Conservation (phyloP, 2,113 vertebrate genomes). For the Malurus elegans region DNA sequence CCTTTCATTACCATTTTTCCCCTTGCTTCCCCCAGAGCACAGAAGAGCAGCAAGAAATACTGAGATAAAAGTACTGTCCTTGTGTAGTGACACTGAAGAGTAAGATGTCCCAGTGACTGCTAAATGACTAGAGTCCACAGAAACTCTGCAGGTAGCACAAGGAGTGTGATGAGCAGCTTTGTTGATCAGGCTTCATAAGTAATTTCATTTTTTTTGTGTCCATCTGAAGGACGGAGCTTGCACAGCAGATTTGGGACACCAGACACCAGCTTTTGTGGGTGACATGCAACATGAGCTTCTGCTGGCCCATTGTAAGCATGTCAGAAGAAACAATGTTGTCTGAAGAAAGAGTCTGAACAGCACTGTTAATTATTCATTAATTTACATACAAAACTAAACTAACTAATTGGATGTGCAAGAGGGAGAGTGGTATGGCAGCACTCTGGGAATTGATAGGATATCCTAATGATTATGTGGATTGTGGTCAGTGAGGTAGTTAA, state of each 20-base stretch:
- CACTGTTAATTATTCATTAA: background rate
- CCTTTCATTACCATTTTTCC: background rate
- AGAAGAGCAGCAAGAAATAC: background rate
- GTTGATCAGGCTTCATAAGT: background rate
- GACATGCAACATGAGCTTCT: background rate
- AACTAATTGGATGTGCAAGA: background rate
- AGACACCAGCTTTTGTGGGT: background rate
- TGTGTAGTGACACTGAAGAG: background rate
- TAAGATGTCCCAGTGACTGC: background rate
- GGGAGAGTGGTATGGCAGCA: background rate
- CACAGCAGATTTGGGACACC: background rate
- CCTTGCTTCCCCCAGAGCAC: background rate
- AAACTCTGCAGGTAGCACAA: background rate
- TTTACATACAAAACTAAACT: background rate
- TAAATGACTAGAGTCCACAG: background rate
- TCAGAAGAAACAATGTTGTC: background rate
- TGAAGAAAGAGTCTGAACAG: background rate
- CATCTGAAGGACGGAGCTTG: background rate
- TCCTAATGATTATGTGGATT: background rate
- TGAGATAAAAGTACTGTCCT: background rate
- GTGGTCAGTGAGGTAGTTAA: background rate
- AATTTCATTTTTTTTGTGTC: background rate
- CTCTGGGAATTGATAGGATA: background rate
- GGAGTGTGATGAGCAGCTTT: background rate
- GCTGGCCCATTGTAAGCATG: background rate